Conservation (phyloP, 2,888 invertebrate genomes). For the Scaptomyza flava region DNA sequence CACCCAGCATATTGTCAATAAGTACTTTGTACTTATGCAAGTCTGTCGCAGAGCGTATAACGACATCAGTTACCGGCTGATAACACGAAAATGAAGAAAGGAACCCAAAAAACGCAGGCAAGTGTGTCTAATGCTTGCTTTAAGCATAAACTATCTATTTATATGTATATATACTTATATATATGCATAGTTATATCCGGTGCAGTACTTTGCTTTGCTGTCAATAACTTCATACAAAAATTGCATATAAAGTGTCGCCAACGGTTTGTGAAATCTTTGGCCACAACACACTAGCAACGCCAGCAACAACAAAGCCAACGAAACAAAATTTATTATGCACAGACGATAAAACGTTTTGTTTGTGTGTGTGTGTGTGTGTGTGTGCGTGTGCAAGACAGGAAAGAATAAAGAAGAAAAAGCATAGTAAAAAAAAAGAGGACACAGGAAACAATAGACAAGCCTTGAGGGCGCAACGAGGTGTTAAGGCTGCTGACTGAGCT, state of each 20-base stretch:
- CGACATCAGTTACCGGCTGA: constrained; percentile 68
- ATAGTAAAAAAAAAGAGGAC: constrained; percentile 28
- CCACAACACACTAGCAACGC: constrained; percentile 9
- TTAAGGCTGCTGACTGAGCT: constrained; percentile 42
- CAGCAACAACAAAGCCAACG: constrained; percentile 43
- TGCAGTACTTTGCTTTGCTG: constrained; percentile 32
- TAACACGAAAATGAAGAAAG: constrained; percentile 18
- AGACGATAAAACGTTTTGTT: constrained; percentile 77
- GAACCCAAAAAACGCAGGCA: constrained; percentile 54
- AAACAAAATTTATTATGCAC: constrained; percentile 75
- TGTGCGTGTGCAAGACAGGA: constrained; percentile 20
- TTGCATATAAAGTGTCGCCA: constrained; percentile 43
- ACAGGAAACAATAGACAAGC: constrained; percentile 72
- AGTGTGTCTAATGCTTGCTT: constrained; percentile 69
- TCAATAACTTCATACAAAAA: constrained; percentile 69
- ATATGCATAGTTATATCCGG: constrained; percentile 11
- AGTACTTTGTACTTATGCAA: constrained; percentile 31
- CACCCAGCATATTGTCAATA: constrained; percentile 57
- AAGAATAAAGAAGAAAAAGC: constrained; percentile 7
- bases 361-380: constrained; percentile 20
- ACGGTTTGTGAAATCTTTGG: constrained; percentile 32
- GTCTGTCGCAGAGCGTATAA: constrained; percentile 30
- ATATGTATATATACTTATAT: neutral
- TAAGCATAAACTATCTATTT: constrained; percentile 12
- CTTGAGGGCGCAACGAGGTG: constrained; percentile 51